These are phyloP conservation scores for Nesoenas mayeri DNA, from an alignment of 2,113 vertebrate species.

Conservation along the genomic window DNA sequence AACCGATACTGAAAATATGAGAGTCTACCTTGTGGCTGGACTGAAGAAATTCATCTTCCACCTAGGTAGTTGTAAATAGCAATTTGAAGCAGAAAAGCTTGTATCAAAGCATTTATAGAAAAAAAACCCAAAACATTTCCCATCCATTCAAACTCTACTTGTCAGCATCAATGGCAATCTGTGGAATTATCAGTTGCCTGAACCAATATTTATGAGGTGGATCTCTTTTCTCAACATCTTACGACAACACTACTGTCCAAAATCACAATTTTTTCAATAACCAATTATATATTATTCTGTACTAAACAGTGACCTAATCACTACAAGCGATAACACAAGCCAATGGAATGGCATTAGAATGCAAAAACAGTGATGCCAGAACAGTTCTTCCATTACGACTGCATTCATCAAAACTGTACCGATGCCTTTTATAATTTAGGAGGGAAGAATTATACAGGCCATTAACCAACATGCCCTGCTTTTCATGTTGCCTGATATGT, in stretches of 20 bases:
- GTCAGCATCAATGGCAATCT: not conserved
- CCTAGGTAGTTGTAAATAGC: not conserved
- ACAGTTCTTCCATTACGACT: not conserved
- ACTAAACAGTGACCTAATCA: not conserved
- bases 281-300: not conserved
- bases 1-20: not conserved
- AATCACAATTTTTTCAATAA: not conserved
- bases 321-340: not conserved
- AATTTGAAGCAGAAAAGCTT: not conserved
- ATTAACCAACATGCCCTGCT: not conserved
- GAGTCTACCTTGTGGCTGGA: no score
- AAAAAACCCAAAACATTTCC: not conserved
- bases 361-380: not conserved
- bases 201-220: not conserved
- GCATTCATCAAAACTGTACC: not conserved
- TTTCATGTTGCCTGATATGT: not conserved
- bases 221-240: not conserved
- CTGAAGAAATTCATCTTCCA: not conserved
- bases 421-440: not conserved
- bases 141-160: not conserved
- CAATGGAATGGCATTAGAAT: not conserved
- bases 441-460: not conserved
- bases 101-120: not conserved
- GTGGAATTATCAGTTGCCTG: not conserved
- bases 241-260: not conserved